Conservation (phyloP, 2,113 vertebrate genomes). For the Pionites leucogaster region DNA sequence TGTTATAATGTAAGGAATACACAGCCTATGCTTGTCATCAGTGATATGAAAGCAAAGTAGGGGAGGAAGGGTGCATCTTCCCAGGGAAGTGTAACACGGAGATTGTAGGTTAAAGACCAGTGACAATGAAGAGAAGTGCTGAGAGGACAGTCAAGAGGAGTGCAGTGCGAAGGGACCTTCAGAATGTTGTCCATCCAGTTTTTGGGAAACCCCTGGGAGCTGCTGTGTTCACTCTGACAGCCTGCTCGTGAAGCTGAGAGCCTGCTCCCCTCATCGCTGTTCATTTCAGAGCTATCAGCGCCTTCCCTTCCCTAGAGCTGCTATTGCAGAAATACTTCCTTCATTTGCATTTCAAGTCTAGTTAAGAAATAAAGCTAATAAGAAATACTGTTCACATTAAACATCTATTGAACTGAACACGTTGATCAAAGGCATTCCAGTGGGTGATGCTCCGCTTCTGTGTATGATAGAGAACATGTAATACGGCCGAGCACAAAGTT, state of each 20-base stretch:
- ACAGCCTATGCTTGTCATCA: not conserved
- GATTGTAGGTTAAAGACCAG: rapidly evolving
- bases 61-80: not conserved
- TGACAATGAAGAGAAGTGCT: not conserved
- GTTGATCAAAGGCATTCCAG: not conserved
- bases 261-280: not conserved
- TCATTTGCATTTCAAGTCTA: not conserved
- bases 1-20: not conserved
- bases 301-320: not conserved
- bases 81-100: rapidly evolving
- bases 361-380: not conserved
- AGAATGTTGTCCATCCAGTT: not conserved
- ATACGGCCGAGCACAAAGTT: not conserved
- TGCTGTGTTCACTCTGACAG: not conserved
- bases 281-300: not conserved
- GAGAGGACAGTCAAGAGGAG: not conserved
- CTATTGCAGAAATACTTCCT: not conserved
- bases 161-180: not conserved
- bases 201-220: not conserved
- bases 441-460: not conserved
- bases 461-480: not conserved
- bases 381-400: not conserved
- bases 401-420: not conserved
- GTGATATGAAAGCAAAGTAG: not conserved
- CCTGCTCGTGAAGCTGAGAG: not conserved